Percentiles rank a stretch among this genome's conserved stretches.
These are phyloP conservation scores for Habroteleia sp. DNA, from an alignment of 2,888 invertebrate species.

Conservation along the genomic window DNA sequence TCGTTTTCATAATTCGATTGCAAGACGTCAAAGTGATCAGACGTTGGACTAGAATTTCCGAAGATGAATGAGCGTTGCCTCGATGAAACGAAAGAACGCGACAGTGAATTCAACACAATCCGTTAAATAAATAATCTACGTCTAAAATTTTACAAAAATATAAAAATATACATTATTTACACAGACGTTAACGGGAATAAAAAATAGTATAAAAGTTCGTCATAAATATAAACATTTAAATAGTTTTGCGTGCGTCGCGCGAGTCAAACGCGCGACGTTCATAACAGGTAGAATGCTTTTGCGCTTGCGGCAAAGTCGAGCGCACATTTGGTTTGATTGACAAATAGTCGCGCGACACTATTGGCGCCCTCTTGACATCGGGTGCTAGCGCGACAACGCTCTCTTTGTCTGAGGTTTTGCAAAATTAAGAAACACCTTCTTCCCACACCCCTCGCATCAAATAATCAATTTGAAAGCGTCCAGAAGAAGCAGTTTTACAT, in stretches of 20 bases:
- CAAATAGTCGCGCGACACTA: slow-evolving; percentile 13
- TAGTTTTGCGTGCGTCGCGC: slow-evolving; percentile 10
- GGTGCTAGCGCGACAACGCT: no score
- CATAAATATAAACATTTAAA: slow-evolving; percentile 31
- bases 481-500: no score
- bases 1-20: slow-evolving; percentile 18
- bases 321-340: background rate
- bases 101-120: slow-evolving; percentile 15
- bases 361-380: slow-evolving; percentile 23
- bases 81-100: slow-evolving; percentile 22
- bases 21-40: slow-evolving; percentile 36
- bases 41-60: slow-evolving; percentile 49
- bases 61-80: slow-evolving; percentile 19
- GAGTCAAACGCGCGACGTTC: slow-evolving; percentile 24
- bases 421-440: no score
- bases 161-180: slow-evolving; percentile 62
- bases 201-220: slow-evolving; percentile 51
- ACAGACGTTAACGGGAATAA: slow-evolving; percentile 40
- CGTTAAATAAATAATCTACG: slow-evolving; percentile 39
- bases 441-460: no score
- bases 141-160: slow-evolving; percentile 61
- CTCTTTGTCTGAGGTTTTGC: no score
- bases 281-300: slow-evolving; percentile 4
- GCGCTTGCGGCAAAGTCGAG: slow-evolving; percentile 33
- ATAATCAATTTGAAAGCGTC: no score